Conservation (phyloP, 2,888 invertebrate genomes). For the Campoplex capitator region DNA sequence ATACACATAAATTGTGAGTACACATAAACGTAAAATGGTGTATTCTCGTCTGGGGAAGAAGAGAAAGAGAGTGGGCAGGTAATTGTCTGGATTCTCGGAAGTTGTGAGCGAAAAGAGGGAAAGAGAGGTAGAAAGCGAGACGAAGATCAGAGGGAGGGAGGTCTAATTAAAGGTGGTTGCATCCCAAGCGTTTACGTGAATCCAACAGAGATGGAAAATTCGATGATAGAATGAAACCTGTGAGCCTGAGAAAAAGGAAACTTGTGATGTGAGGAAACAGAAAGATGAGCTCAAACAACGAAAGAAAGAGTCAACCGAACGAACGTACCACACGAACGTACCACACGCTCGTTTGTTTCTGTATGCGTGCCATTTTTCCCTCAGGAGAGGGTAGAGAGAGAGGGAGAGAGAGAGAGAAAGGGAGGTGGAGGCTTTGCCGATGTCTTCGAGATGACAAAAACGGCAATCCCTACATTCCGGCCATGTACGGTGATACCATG, state of each 20-base stretch:
- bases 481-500: slow-evolving; percentile 80
- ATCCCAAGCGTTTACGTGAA: slow-evolving; percentile 40
- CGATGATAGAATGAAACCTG: slow-evolving; percentile 29
- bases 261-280: slow-evolving; percentile 43
- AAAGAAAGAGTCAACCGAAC: slow-evolving; percentile 56
- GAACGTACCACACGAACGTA: slow-evolving; percentile 17
- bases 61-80: slow-evolving; percentile 63
- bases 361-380: slow-evolving; percentile 26
- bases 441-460: slow-evolving; percentile 80
- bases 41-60: slow-evolving; percentile 21
- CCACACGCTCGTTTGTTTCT: background rate
- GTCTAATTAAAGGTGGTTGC: slow-evolving; percentile 67
- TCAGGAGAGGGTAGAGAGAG: slow-evolving; percentile 25
- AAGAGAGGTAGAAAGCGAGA: background rate
- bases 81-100: slow-evolving; percentile 69
- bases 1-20: background rate
- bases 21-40: slow-evolving; percentile 35
- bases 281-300: slow-evolving; percentile 55
- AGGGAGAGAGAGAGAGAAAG: background rate
- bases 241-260: slow-evolving; percentile 32
- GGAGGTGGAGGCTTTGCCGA: slow-evolving; percentile 32
- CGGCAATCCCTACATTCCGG: slow-evolving; percentile 83
- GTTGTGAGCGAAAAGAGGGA: slow-evolving; percentile 26
- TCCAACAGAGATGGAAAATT: slow-evolving; percentile 38
- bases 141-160: slow-evolving; percentile 1